phyloP scores from a whole-genome alignment of 2,888 invertebrate genomes.

The Acleris laterana region DNA sequence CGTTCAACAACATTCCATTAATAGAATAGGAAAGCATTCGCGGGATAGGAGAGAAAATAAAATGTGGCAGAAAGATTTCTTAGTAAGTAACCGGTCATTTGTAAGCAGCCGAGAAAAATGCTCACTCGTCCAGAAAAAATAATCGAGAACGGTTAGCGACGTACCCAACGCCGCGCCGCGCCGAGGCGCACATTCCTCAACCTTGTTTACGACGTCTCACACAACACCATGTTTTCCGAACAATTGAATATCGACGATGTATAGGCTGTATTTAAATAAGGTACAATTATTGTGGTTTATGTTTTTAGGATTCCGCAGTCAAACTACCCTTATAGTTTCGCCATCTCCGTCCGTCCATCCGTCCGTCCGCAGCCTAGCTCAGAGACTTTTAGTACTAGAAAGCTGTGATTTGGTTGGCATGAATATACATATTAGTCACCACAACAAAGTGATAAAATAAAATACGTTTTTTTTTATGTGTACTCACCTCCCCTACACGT shows the following conservation, averaged over 20 bases:
- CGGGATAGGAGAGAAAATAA: conserved; percentile 64
- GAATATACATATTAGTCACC: too few species aligned
- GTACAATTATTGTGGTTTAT: too few species aligned
- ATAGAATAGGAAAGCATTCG: conserved; percentile 74
- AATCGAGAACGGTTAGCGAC: conserved; percentile 56
- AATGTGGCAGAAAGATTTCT: conserved; percentile 73
- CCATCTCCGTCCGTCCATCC: too few species aligned
- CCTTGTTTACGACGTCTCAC: conserved; percentile 33
- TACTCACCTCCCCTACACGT: too few species aligned
- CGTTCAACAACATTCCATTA: conserved; percentile 73
- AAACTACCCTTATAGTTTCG: too few species aligned
- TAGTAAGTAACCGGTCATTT: conserved; percentile 77
- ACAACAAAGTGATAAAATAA: too few species aligned
- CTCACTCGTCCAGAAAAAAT: conserved; percentile 76
- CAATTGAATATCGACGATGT: conserved; percentile 19
- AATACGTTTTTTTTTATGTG: too few species aligned
- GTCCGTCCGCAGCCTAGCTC: too few species aligned
- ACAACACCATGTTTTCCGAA: conserved; percentile 28
- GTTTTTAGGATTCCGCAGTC: too few species aligned
- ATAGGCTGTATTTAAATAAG: conserved; percentile 6
- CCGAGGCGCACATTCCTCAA: conserved; percentile 41
- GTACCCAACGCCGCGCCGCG: conserved; percentile 43
- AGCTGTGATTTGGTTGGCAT: too few species aligned
- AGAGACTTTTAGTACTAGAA: too few species aligned
- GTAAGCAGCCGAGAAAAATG: conserved; percentile 78